phyloP scores from a whole-genome alignment of 1,140 invertebrate genomes.

The Hycleus phaleratus region DNA sequence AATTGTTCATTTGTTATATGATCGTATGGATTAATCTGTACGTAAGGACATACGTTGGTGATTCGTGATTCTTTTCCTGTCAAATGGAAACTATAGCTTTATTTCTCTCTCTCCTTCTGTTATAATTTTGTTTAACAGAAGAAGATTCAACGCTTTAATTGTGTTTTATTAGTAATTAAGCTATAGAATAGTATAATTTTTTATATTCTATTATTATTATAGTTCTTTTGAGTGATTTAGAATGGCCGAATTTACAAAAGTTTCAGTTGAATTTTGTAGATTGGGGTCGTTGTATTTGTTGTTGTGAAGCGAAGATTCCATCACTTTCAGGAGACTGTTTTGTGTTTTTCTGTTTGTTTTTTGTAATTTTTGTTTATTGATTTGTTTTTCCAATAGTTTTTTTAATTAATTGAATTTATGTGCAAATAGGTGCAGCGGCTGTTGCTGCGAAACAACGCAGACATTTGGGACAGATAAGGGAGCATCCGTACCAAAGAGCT shows the following conservation, averaged over 20 bases:
- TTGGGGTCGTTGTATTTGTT: conserved; percentile 1
- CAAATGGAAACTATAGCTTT: too few relatives aligned
- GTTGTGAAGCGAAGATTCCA: not conserved
- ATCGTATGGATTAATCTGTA: too few relatives aligned
- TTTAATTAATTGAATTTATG: conserved; percentile 27
- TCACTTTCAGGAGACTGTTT: conserved; percentile 13
- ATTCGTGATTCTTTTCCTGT: too few relatives aligned
- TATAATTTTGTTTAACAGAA: not conserved
- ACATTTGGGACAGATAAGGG: conserved; percentile 74
- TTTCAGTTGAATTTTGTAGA: not conserved
- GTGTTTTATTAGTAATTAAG: conserved; percentile 21
- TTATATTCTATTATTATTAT: conserved; percentile 1
- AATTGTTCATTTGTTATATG: too few relatives aligned
- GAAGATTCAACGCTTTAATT: conserved; percentile 25
- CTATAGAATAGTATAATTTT: conserved; percentile 28
- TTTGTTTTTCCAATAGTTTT: not conserved
- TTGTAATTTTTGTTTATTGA: not conserved
- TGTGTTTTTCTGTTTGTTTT: conserved; percentile 2
- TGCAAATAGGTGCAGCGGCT: conserved; percentile 55
- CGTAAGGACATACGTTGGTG: too few relatives aligned
- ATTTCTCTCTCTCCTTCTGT: not conserved
- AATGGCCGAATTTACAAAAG: not conserved
- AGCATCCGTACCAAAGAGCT: conserved; percentile 89
- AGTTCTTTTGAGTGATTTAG: not conserved
- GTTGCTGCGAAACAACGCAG: conserved; percentile 67